Evolutionary conservation across 2,113 vertebrate species (phyloP).

Genomic region (Anguilla japonica): DNA sequence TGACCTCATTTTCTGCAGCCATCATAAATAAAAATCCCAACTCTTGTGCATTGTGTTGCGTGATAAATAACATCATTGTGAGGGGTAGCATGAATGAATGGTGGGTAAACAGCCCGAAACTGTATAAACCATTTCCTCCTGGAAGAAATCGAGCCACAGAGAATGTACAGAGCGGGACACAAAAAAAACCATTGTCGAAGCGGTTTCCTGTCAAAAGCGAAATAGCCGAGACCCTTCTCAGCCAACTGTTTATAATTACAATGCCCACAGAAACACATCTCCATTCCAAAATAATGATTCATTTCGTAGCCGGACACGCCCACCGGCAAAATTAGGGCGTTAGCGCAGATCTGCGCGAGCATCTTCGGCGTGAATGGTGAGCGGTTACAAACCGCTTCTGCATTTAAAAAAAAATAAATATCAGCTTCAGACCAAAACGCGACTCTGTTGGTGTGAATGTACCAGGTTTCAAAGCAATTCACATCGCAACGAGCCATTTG

Average conservation of each 20-base stretch:
- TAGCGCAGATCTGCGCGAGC: too few relatives aligned
- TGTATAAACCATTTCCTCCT: conserved; percentile 1
- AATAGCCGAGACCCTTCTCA: conserved; percentile 62
- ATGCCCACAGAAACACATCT: conserved; percentile 44
- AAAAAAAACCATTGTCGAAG: conserved; percentile 55
- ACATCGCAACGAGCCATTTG: neutral
- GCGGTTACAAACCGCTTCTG: neutral
- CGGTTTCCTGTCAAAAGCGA: conserved; percentile 63
- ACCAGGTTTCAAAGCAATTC: neutral
- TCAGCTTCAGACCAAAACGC: neutral
- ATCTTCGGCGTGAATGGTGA: neutral
- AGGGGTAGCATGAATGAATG: conserved; percentile 9
- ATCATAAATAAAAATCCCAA: conserved; percentile 3
- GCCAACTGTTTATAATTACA: conserved; percentile 59
- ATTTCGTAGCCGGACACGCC: neutral
- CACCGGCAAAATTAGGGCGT: neutral
- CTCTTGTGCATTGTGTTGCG: neutral
- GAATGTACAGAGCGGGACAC: neutral
- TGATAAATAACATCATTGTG: conserved; percentile 7
- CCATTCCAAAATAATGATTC: neutral
- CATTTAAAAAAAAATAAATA: neutral
- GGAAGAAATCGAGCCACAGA: conserved; percentile 7
- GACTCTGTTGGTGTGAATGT: neutral
- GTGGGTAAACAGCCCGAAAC: conserved; percentile 7
- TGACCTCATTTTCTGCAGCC: conserved; percentile 19